Conservation (phyloP, 1,140 invertebrate genomes). For the Diploscapter pachys region DNA sequence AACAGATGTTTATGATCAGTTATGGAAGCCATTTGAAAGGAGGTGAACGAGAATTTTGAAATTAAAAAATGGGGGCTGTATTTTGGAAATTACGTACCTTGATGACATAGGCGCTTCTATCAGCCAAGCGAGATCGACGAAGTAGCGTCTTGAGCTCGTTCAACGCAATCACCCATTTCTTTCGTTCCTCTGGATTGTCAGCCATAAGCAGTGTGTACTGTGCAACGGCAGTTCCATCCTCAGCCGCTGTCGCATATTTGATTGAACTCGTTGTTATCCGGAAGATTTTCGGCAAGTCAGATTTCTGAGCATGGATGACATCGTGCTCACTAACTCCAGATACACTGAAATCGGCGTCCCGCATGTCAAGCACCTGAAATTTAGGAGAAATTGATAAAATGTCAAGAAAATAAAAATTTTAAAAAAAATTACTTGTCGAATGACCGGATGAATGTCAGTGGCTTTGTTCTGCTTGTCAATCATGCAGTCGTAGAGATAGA, state of each 20-base stretch:
- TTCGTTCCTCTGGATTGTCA: slow-evolving; percentile 71
- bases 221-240: slow-evolving; percentile 16
- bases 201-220: slow-evolving; percentile 58
- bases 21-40: too few species aligned
- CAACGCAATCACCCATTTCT: slow-evolving; percentile 95
- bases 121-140: slow-evolving; percentile 87
- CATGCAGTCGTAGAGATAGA: slow-evolving; percentile 95
- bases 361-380: slow-evolving; percentile 50
- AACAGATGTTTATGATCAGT: too few species aligned
- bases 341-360: slow-evolving; percentile 90
- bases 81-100: neutral
- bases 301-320: slow-evolving; percentile 95
- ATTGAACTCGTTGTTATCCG: slow-evolving; percentile 71
- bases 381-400: too few species aligned
- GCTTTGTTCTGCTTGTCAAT: slow-evolving; percentile 82
- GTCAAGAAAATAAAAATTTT: slow-evolving; percentile 60
- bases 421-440: slow-evolving; percentile 63
- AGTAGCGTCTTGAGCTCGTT: slow-evolving; percentile 93
- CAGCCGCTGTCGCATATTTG: neutral
- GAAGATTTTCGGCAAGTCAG: slow-evolving; percentile 97
- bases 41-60: too few species aligned
- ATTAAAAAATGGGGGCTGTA: too few species aligned
- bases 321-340: slow-evolving; percentile 89
- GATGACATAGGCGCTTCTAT: slow-evolving; percentile 76
- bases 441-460: slow-evolving; percentile 61